phyloP scores from a whole-genome alignment of 2,888 invertebrate species.

The Pediacus dermestoides region DNA sequence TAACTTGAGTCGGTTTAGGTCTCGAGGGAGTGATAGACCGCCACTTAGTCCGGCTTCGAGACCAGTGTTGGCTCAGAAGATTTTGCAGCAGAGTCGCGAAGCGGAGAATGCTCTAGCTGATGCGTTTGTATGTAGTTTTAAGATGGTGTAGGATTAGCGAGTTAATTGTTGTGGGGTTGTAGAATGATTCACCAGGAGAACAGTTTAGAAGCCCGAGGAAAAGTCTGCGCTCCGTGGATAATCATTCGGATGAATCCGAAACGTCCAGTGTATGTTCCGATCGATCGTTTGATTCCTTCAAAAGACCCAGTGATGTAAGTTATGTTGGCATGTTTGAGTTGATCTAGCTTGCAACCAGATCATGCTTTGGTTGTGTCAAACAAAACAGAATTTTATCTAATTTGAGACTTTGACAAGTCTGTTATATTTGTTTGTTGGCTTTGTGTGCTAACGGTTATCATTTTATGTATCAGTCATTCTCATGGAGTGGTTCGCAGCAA shows the following conservation, averaged over 20 bases:
- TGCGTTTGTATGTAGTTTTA: constrained; percentile 56
- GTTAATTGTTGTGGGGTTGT: constrained; percentile 20
- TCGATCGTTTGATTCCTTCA: constrained; percentile 77
- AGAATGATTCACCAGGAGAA: constrained; percentile 41
- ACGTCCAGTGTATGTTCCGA: constrained; percentile 96
- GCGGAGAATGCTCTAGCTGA: constrained; percentile 80
- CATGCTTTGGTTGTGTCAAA: no score
- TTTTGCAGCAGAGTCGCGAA: constrained; percentile 82
- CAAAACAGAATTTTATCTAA: no score
- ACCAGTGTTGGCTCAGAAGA: constrained; percentile 72
- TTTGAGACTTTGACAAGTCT: no score
- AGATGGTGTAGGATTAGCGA: constrained; percentile 6
- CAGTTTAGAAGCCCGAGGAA: constrained; percentile 44
- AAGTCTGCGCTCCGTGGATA: constrained; percentile 54
- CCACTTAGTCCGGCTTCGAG: constrained; percentile 56
- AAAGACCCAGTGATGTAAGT: constrained; percentile 76
- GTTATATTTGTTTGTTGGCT: no score
- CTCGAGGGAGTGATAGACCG: constrained; percentile 51
- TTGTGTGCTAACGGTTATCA: constrained; percentile 31
- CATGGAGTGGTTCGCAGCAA: constrained; percentile 79
- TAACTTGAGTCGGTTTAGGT: constrained; percentile 41
- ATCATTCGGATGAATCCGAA: constrained; percentile 85
- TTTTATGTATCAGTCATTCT: constrained; percentile 62
- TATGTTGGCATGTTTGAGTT: no score
- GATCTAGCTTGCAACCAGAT: no score